These are phyloP conservation scores for Caenorhabditis sp. DNA, from an alignment of 2,888 invertebrate genomes.

Conservation along the genomic window DNA sequence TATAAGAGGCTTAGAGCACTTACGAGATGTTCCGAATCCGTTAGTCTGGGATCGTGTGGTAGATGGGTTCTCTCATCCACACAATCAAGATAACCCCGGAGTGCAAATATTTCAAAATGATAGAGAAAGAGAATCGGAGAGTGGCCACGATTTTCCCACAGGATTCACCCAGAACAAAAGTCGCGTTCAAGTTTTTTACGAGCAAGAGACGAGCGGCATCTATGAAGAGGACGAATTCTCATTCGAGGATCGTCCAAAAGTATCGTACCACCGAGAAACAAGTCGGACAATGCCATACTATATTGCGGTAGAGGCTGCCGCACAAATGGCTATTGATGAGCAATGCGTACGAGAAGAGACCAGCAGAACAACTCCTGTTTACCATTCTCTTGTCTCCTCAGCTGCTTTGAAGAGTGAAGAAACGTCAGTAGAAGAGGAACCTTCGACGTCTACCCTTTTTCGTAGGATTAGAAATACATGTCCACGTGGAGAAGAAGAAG, in stretches of 20 bases:
- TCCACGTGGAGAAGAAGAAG: not conserved
- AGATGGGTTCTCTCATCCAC: not conserved
- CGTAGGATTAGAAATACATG: not conserved
- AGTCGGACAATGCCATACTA: slow-evolving; percentile 25
- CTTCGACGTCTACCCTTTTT: not conserved
- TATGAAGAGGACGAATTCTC: not conserved
- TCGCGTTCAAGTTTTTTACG: not conserved
- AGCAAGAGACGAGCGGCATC: not conserved
- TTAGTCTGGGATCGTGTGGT: not conserved
- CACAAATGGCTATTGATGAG: not conserved
- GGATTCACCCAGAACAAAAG: not conserved
- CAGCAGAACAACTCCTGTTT: slow-evolving; percentile 32
- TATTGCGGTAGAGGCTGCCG: slow-evolving; percentile 15
- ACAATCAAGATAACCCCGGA: too few species aligned
- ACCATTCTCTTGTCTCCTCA: slow-evolving; percentile 20
- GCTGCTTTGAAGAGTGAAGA: not conserved
- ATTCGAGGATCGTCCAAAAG: not conserved
- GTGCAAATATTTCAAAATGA: too few species aligned
- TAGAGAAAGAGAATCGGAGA: too few species aligned
- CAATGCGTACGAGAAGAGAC: not conserved
- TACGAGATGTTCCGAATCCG: not conserved
- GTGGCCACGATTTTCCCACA: too few species aligned
- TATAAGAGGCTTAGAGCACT: not conserved
- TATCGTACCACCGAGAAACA: not conserved
- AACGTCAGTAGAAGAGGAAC: not conserved